These are phyloP conservation scores for Chondrosia reniformis DNA, from an alignment of 37 sponge, comb jelly and placozoan genomes.

Conservation along the genomic window DNA sequence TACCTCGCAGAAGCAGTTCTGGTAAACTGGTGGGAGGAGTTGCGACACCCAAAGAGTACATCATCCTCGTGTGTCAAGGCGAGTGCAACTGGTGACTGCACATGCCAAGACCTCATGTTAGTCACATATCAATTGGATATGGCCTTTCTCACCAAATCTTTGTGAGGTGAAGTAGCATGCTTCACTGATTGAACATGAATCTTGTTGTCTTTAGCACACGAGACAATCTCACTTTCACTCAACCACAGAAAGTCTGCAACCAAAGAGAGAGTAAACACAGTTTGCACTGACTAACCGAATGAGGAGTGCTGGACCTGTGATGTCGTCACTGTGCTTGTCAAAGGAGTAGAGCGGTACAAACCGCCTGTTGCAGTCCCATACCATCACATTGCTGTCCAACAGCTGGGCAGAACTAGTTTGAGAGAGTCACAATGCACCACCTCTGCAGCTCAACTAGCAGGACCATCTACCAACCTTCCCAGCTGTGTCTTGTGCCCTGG, in stretches of 20 bases:
- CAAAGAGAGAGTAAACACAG: not conserved
- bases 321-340: constrained; percentile 67
- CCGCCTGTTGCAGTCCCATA: constrained; percentile 70
- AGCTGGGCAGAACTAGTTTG: constrained; percentile 2
- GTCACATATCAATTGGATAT: not conserved
- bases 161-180: constrained; percentile 42
- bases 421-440: not conserved
- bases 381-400: constrained; percentile 26
- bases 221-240: constrained; percentile 53
- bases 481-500: not conserved
- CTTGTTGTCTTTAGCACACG: constrained; percentile 70
- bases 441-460: not conserved
- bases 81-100: not conserved
- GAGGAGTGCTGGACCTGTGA: constrained; percentile 48
- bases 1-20: not conserved
- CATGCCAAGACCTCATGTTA: not conserved
- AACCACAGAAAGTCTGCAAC: constrained; percentile 71
- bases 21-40: not conserved
- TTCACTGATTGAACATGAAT: constrained; percentile 47
- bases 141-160: constrained; percentile 53
- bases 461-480: not conserved
- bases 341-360: constrained; percentile 76
- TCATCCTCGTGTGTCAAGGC: not conserved
- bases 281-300: not conserved
- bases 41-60: not conserved